Evolutionary conservation across 2,113 vertebrate species (phyloP).

Genomic region (Romanogobio albipinnatus): DNA sequence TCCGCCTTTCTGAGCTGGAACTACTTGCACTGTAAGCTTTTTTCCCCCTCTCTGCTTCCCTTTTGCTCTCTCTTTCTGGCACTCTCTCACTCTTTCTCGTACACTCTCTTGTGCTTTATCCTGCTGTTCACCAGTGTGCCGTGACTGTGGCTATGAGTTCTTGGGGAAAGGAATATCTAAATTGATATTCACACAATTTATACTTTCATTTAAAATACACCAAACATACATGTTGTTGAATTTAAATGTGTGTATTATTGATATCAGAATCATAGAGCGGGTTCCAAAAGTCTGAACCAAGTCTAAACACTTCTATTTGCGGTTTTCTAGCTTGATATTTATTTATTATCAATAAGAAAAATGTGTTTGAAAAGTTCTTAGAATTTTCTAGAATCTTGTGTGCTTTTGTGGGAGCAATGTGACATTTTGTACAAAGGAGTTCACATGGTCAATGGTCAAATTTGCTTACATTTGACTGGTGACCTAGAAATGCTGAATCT

Average conservation of each 20-base stretch:
- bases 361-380: neutral
- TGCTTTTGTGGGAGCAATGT: neutral
- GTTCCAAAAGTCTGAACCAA: neutral
- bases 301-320: neutral
- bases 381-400: neutral
- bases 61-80: conserved; percentile 32
- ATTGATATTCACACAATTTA: neutral
- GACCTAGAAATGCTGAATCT: too few species aligned
- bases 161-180: conserved; percentile 24
- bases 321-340: neutral
- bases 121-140: conserved; percentile 39
- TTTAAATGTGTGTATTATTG: neutral
- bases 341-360: neutral
- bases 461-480: too few species aligned
- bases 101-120: conserved; percentile 19
- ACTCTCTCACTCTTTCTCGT: conserved; percentile 22
- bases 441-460: too few species aligned
- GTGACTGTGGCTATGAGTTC: conserved; percentile 54
- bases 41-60: conserved; percentile 19
- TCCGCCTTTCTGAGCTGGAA: conserved; percentile 59
- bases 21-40: conserved; percentile 64
- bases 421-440: neutral
- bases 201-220: neutral
- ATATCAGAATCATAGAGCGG: neutral
- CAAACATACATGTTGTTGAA: neutral